phyloP scores from a whole-genome alignment of 1,140 invertebrate genomes.

The Heliconius hewitsoni region DNA sequence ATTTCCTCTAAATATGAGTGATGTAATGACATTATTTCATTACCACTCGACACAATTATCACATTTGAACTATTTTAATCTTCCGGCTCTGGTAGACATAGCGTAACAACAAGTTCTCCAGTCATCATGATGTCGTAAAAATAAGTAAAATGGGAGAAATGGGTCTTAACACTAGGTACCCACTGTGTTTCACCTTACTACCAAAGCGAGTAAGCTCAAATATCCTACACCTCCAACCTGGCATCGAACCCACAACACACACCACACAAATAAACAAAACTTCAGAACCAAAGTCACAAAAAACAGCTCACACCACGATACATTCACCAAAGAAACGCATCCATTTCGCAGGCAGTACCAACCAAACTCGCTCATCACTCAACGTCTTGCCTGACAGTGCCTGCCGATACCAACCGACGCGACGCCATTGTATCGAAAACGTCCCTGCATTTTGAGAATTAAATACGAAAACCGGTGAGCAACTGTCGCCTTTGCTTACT shows the following conservation, averaged over 20 bases:
- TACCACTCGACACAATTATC: too few species aligned
- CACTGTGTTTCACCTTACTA: too few species aligned
- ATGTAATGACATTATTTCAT: background rate
- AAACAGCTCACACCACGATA: background rate
- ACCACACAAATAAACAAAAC: background rate
- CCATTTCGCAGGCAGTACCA: conserved; percentile 24
- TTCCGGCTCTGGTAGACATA: too few species aligned
- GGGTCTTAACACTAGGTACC: too few species aligned
- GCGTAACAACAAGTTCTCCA: too few species aligned
- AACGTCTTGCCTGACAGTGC: conserved; percentile 49
- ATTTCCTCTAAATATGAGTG: background rate
- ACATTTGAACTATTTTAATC: too few species aligned
- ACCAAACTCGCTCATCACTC: conserved; percentile 56
- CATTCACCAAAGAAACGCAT: background rate
- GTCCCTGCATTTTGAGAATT: conserved; percentile 60
- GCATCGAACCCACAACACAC: too few species aligned
- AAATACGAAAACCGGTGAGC: conserved; percentile 64
- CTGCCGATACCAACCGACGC: conserved; percentile 9
- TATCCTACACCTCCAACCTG: background rate
- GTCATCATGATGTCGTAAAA: too few species aligned
- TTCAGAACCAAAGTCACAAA: background rate
- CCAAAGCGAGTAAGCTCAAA: background rate
- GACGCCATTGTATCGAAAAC: conserved; percentile 41
- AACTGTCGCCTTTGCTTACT: conserved; percentile 66
- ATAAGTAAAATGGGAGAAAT: too few species aligned